Evolutionary conservation across 2,797 vertebrate genomes (phyloP).

Genomic region (Leucoraja ocellata): DNA sequence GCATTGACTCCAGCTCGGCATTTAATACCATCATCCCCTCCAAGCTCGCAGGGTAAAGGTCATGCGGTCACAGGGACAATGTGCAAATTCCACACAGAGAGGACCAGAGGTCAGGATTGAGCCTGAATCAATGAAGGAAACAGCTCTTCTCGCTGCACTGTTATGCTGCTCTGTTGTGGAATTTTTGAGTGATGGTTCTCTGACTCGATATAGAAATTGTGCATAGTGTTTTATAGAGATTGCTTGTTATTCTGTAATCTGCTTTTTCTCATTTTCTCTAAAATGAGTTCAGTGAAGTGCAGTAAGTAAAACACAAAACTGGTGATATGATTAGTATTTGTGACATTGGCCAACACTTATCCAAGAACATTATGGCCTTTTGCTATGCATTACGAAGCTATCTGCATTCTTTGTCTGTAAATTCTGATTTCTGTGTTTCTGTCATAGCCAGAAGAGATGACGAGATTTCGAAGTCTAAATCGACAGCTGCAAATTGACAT

Average conservation of each 20-base stretch:
- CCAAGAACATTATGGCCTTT: background rate
- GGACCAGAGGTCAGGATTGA: too few species aligned
- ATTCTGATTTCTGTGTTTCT: constrained; percentile 42
- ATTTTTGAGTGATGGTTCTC: background rate
- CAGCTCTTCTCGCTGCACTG: too few species aligned
- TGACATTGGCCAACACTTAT: background rate
- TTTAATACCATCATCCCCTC: too few species aligned
- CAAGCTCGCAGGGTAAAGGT: too few species aligned
- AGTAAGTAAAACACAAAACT: background rate
- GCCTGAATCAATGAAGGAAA: too few species aligned
- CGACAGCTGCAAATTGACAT: constrained; percentile 97
- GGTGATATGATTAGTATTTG: background rate
- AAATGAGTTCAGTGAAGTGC: background rate
- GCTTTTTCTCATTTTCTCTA: background rate
- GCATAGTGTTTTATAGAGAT: background rate
- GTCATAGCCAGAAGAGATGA: constrained; percentile 93
- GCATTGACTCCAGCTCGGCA: too few species aligned
- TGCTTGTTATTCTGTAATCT: background rate
- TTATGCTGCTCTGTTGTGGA: background rate
- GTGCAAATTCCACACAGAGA: too few species aligned
- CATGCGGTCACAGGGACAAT: too few species aligned
- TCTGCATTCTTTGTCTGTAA: constrained; percentile 35
- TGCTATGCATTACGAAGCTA: background rate
- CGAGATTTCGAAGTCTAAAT: constrained; percentile 86
- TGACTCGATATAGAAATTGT: background rate